These are phyloP conservation scores for Aspidiotus destructor DNA, from an alignment of 2,888 invertebrate genomes.

Conservation along the genomic window DNA sequence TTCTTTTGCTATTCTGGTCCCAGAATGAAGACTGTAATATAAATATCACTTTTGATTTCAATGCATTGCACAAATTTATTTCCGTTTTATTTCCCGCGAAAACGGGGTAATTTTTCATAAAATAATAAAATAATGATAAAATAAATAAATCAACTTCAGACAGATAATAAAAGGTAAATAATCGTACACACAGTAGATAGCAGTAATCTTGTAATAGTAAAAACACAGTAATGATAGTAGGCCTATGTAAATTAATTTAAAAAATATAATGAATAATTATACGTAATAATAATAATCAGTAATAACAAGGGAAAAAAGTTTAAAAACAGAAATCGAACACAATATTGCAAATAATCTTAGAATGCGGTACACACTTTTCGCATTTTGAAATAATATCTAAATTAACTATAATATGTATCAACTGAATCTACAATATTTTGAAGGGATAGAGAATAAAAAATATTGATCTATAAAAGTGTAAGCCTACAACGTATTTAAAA, in stretches of 20 bases:
- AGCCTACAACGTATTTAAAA: too few species aligned
- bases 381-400: too few species aligned
- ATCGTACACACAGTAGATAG: not conserved
- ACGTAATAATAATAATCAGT: not conserved
- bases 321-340: not conserved
- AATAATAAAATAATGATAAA: conserved; percentile 5
- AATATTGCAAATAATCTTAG: not conserved
- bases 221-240: conserved; percentile 20
- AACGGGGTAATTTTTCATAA: not conserved
- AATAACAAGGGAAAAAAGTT: not conserved
- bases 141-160: not conserved
- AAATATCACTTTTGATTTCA: conserved; percentile 3
- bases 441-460: too few species aligned
- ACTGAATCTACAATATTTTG: too few species aligned
- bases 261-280: conserved; percentile 17
- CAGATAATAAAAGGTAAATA: conserved; percentile 17
- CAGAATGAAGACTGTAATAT: conserved; percentile 5
- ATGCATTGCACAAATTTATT: conserved; percentile 6
- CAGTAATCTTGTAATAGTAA: not conserved
- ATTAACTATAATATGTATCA: too few species aligned
- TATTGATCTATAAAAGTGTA: too few species aligned
- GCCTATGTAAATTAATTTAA: conserved; percentile 19
- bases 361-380: too few species aligned
- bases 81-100: not conserved
- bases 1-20: conserved; percentile 13